A percentile compares a stretch with the other conserved stretches of the same genome.
Conservation (phyloP, 2,113 vertebrate species). For the Hystrix cristata region DNA sequence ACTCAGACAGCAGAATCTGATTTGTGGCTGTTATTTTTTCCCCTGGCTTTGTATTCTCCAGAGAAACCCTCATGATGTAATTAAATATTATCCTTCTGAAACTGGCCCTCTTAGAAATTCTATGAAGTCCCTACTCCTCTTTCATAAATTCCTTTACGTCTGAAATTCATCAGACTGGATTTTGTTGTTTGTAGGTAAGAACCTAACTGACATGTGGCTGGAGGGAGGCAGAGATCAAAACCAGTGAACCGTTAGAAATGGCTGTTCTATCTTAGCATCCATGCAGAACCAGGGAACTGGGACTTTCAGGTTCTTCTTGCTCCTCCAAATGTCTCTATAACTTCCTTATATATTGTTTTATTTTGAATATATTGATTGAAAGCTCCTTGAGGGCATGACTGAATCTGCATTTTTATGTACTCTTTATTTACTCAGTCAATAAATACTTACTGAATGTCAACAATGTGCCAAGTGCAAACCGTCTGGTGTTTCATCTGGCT, state of each 20-base stretch:
- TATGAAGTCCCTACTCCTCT: neutral
- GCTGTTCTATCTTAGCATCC: neutral
- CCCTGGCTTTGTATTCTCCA: neutral
- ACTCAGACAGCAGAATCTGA: neutral
- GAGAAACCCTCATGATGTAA: neutral
- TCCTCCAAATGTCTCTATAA: neutral
- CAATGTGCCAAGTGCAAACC: neutral
- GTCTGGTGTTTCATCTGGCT: neutral
- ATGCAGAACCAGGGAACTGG: neutral
- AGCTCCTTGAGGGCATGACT: neutral
- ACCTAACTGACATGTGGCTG: neutral
- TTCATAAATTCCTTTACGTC: conserved; percentile 15
- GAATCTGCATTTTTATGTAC: neutral
- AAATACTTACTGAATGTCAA: neutral
- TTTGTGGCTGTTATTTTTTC: neutral
- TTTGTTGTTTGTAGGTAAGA: conserved; percentile 5
- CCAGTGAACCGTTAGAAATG: neutral
- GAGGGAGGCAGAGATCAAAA: neutral
- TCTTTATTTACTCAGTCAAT: neutral
- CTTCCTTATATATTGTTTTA: neutral
- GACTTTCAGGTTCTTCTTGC: conserved; percentile 1
- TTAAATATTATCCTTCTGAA: neutral
- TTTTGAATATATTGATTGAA: neutral
- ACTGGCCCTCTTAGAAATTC: neutral
- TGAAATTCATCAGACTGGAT: conserved; percentile 29